Evolutionary conservation across 1,140 invertebrate species (phyloP).

Genomic region (Nasonia longicornis): DNA sequence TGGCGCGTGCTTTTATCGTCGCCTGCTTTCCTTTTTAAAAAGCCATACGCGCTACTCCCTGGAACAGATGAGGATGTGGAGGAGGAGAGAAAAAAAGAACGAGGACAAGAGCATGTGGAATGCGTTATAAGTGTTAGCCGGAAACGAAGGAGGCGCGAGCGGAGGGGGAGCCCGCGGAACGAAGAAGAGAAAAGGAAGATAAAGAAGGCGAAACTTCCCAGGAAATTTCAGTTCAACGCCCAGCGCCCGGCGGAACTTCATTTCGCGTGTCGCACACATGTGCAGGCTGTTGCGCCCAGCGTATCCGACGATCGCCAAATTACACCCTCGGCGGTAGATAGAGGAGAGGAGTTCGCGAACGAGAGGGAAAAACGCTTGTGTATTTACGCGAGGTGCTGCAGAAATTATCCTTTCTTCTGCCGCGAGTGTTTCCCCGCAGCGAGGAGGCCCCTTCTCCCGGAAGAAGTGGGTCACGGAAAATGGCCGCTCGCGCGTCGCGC

Average conservation of each 20-base stretch:
- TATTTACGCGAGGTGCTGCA: not conserved
- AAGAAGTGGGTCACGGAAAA: constrained; percentile 38
- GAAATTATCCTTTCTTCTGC: constrained; percentile 4
- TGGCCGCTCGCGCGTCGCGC: not conserved
- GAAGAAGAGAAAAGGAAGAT: not conserved
- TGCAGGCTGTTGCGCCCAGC: not conserved
- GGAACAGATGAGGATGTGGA: not conserved
- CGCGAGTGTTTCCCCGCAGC: not conserved
- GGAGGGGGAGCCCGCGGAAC: not conserved
- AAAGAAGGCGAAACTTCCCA: not conserved
- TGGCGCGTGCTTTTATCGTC: not conserved
- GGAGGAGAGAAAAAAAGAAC: not conserved
- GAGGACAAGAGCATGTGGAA: not conserved
- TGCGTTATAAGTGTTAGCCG: constrained; percentile 13
- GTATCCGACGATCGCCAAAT: constrained; percentile 24
- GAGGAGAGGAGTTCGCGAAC: not conserved
- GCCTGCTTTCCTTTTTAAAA: not conserved
- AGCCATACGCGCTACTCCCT: not conserved
- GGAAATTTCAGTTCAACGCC: constrained; percentile 25
- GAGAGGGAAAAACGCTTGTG: not conserved
- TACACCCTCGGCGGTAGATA: not conserved
- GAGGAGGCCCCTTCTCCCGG: not conserved
- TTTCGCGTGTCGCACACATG: not conserved
- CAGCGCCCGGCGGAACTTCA: constrained; percentile 7
- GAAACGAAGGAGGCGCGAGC: not conserved